These are phyloP conservation scores for Incurvaria masculella DNA, from an alignment of 2,888 invertebrate genomes.

Conservation along the genomic window DNA sequence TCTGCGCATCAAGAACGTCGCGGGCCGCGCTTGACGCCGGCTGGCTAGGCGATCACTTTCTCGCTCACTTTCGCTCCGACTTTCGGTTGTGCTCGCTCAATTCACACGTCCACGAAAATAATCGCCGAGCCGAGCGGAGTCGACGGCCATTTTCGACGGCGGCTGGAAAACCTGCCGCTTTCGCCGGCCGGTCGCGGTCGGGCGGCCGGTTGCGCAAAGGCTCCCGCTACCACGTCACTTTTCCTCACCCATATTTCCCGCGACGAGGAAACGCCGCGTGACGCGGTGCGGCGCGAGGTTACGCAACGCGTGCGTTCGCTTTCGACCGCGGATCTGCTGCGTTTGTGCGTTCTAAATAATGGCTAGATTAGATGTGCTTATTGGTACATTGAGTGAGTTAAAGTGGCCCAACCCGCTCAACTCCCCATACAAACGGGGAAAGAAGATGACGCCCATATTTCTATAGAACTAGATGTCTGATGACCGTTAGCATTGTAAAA, in stretches of 20 bases:
- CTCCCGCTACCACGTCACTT: not conserved
- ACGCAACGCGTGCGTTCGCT: too few relatives aligned
- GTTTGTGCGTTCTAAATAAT: too few relatives aligned
- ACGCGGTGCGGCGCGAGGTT: not conserved
- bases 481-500: too few relatives aligned
- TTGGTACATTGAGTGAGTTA: too few relatives aligned
- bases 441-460: too few relatives aligned
- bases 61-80: constrained; percentile 37
- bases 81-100: constrained; percentile 23
- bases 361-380: too few relatives aligned
- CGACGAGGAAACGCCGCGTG: not conserved
- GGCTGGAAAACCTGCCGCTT: not conserved
- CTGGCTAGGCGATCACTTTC: constrained; percentile 30
- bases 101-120: constrained; percentile 54
- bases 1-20: too few relatives aligned
- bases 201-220: constrained; percentile 36
- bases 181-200: constrained; percentile 5
- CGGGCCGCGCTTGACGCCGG: not conserved
- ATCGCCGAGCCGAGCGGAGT: constrained; percentile 20
- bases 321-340: too few relatives aligned
- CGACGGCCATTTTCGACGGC: not conserved
- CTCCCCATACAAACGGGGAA: too few relatives aligned
- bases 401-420: too few relatives aligned
- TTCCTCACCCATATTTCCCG: not conserved
- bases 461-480: too few relatives aligned